Conservation (phyloP, 2,797 vertebrate genomes). For the Eulemur coronatus region DNA sequence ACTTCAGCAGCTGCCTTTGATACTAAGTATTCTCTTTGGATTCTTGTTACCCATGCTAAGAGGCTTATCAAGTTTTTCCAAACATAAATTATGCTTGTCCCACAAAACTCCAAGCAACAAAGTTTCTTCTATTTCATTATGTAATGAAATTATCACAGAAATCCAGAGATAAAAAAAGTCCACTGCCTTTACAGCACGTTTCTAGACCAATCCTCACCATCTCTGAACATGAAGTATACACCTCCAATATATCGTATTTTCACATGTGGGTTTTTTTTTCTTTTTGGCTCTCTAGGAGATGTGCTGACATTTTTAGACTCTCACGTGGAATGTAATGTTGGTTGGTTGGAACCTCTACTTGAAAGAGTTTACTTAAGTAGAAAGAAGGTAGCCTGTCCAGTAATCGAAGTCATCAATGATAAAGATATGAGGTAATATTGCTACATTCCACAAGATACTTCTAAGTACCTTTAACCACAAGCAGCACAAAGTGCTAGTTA, state of each 20-base stretch:
- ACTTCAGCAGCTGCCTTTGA: not conserved
- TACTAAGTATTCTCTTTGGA: not conserved
- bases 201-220: not conserved
- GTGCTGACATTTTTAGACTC: conserved; percentile 98
- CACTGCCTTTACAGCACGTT: not conserved
- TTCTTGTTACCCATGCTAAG: not conserved
- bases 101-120: not conserved
- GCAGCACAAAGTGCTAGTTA: not conserved
- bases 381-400: conserved; percentile 94
- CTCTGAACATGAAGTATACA: not conserved
- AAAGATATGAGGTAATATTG: conserved; percentile 95
- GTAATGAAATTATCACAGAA: not conserved
- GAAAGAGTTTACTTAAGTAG: conserved; percentile 91
- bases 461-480: not conserved
- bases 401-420: conserved; percentile 97
- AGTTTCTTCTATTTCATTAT: not conserved
- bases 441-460: not conserved
- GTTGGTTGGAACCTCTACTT: conserved; percentile 97
- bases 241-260: not conserved
- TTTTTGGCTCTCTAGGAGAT: conserved; percentile 85
- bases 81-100: not conserved
- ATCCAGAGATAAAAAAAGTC: not conserved
- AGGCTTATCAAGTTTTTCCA: not conserved
- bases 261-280: not conserved
- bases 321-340: conserved; percentile 96